These are phyloP conservation scores for Sebastes dallii DNA, from an alignment of 2,797 vertebrate species.

Conservation along the genomic window DNA sequence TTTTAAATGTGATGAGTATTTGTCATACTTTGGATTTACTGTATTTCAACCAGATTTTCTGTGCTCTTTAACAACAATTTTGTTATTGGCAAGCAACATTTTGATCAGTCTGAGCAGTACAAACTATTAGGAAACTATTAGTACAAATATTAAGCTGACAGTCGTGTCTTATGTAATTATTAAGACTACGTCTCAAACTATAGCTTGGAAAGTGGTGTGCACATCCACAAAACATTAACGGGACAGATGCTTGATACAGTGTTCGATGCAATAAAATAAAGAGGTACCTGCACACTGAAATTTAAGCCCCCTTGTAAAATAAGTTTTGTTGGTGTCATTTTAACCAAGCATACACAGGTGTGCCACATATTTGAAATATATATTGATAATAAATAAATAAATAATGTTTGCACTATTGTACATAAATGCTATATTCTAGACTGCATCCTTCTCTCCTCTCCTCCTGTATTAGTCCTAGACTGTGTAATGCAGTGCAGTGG, in stretches of 20 bases:
- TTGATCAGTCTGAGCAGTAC: not conserved
- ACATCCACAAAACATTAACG: not conserved
- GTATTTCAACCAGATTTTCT: not conserved
- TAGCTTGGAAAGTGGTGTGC: not conserved
- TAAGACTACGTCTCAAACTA: not conserved
- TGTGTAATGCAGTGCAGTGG: not conserved
- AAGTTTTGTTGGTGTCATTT: not conserved
- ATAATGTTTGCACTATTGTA: not conserved
- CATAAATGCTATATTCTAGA: not conserved
- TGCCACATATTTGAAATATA: conserved; percentile 2
- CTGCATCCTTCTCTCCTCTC: not conserved
- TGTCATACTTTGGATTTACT: not conserved
- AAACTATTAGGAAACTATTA: too few species aligned
- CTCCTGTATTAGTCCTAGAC: not conserved
- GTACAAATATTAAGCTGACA: not conserved
- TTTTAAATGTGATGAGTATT: not conserved
- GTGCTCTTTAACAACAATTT: not conserved
- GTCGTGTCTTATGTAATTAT: not conserved
- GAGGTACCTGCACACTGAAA: not conserved
- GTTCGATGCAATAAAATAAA: not conserved
- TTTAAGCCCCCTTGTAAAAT: not conserved
- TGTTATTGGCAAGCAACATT: not conserved
- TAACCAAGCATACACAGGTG: not conserved
- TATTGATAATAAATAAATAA: too few species aligned
- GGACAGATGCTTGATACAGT: not conserved